phyloP scores from a whole-genome alignment of 2,797 vertebrate species.

The Darevskia mixta region DNA sequence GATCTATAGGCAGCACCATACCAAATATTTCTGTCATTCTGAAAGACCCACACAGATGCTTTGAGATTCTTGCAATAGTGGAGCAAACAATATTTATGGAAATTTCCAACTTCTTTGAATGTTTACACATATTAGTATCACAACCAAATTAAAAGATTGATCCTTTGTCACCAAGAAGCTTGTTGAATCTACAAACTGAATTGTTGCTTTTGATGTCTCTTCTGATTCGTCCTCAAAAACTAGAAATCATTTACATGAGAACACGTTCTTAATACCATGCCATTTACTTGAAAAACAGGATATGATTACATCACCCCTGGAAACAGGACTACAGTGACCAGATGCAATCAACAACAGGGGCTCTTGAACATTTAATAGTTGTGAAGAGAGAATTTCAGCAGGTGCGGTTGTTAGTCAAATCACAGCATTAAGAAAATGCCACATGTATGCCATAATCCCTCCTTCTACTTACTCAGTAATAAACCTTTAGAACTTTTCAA shows the following conservation, averaged over 20 bases:
- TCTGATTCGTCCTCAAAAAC: conserved; percentile 3
- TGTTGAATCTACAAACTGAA: background rate
- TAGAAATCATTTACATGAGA: conserved; percentile 17
- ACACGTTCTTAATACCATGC: conserved; percentile 8
- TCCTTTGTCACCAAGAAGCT: background rate
- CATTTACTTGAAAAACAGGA: conserved; percentile 34
- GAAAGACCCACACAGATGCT: fast-evolving
- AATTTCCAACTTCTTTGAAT: background rate
- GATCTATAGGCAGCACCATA: fast-evolving
- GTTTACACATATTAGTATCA: background rate
- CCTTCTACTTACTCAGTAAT: background rate
- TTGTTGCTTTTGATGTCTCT: background rate
- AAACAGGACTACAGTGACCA: conserved; percentile 31
- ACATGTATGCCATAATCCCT: background rate
- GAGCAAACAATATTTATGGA: conserved; percentile 26
- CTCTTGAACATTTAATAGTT: conserved; percentile 14
- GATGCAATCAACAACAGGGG: conserved; percentile 18
- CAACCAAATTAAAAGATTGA: conserved; percentile 17
- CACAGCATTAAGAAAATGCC: background rate
- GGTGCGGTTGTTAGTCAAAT: background rate
- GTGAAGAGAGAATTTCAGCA: conserved; percentile 14
- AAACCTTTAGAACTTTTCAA: background rate
- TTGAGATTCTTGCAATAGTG: background rate
- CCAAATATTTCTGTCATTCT: background rate
- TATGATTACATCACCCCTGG: conserved; percentile 33